Evolutionary conservation across 2,888 invertebrate species (phyloP), one percentile per base, ranked within the genome.

Genomic region (Leptarthrus brevirostris): DNA sequence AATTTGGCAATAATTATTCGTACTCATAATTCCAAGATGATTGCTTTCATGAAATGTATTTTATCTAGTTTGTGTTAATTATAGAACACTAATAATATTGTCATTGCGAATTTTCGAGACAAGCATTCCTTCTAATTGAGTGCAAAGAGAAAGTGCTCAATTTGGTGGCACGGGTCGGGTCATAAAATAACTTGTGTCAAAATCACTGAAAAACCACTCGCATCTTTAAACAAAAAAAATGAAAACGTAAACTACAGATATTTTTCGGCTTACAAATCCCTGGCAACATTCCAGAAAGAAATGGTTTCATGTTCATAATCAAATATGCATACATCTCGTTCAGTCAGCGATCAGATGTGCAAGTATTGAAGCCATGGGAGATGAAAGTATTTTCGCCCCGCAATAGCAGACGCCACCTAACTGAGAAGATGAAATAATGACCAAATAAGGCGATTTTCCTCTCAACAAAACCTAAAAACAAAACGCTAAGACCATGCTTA

Each of bases 261-360:
- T 34, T 34, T 64, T 24, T 36, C 30, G 10, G 20, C 36, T 49
- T 52, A 69, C 69, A 52, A 69, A 69, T 24, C 6, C n/a, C 3
- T 69, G 69, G 69, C 52, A 34, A 16, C 1, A 4, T 0, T 26
- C 69, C 69, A 49, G 14, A 52, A 26, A 69, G 34, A 52, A 69
- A 20, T 24, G 52, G 69, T 69, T 52, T 69, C 69, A 69, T 69
- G 69, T 69, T 69, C 52, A 69, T 52, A 69, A 69, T 69, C 69
- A 69, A 69, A 69, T 69, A 69, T 52, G 52, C 52, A 69, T 49
- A 52, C 20, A 69, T 52, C 52, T 69, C 52, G 16, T 30, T 34
- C 49, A 49, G 52, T 34, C 52, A 34, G 52, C 30, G 47, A 12
- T 58, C 58, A 58, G 36, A 58, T 36, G 36, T 58, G 36, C 58